Evolutionary conservation across 2,797 vertebrate genomes (phyloP).

Genomic region (Hoplostethus mediterraneus): DNA sequence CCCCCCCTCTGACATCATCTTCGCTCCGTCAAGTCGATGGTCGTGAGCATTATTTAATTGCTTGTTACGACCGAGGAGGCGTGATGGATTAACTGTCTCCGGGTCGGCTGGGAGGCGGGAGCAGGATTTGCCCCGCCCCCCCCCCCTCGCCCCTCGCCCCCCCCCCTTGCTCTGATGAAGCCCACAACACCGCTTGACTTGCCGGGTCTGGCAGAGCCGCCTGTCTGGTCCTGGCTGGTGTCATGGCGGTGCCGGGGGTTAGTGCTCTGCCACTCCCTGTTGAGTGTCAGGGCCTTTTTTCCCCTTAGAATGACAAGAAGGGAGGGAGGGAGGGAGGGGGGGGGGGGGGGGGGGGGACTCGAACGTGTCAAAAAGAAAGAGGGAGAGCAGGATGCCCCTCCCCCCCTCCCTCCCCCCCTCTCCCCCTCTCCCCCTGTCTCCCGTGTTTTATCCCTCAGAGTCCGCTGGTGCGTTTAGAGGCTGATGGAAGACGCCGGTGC

Average conservation of each 20-base stretch:
- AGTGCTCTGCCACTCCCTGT: constrained; percentile 49
- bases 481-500: constrained; percentile 23
- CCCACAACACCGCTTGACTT: too few species aligned
- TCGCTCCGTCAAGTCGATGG: constrained; percentile 15
- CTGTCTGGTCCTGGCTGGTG: constrained; percentile 38
- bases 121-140: not conserved
- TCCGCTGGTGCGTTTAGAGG: constrained; percentile 27
- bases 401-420: constrained; percentile 5
- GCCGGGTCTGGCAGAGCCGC: constrained; percentile 54
- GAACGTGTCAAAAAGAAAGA: constrained; percentile 12
- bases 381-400: constrained; percentile 23
- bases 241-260: constrained; percentile 35
- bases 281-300: constrained; percentile 44
- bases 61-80: constrained; percentile 52
- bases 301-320: constrained; percentile 13
- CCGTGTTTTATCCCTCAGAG: constrained; percentile 63
- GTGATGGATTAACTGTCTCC: constrained; percentile 57
- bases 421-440: constrained; percentile 36
- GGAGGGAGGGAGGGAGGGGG: constrained; percentile 17
- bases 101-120: too few species aligned
- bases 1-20: too few species aligned
- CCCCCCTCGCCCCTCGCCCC: too few species aligned
- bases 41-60: constrained; percentile 59
- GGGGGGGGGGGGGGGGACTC: constrained; percentile 21
- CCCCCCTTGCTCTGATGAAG: too few species aligned